Conservation (phyloP, 1,140 invertebrate genomes). For the Ips nitidus region DNA sequence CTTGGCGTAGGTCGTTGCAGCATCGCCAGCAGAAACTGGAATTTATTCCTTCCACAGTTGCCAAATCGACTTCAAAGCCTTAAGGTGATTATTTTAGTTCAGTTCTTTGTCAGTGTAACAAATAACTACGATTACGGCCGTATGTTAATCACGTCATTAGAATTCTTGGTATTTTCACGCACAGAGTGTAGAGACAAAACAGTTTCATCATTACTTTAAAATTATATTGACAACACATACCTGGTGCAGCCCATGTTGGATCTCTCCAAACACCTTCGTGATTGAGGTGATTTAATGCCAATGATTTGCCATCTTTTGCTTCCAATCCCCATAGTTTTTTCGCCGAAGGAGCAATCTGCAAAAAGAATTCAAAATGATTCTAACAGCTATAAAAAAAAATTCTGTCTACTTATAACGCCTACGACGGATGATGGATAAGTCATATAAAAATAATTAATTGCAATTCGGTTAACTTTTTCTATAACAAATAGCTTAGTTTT, state of each 20-base stretch:
- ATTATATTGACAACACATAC: constrained; percentile 52
- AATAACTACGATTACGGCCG: no score
- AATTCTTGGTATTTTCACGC: no score
- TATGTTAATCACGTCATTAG: no score
- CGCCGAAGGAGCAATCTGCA: constrained; percentile 80
- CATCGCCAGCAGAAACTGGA: not conserved
- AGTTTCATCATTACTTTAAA: no score
- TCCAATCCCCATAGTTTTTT: constrained; percentile 87
- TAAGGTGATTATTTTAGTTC: no score
- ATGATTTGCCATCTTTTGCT: constrained; percentile 66
- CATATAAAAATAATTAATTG: no score
- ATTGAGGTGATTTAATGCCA: constrained; percentile 72
- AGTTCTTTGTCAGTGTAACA: no score
- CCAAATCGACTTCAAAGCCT: not conserved
- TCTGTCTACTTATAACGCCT: not conserved
- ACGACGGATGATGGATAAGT: no score
- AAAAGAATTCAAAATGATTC: constrained; percentile 43
- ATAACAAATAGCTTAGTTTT: no score
- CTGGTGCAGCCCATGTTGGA: constrained; percentile 83
- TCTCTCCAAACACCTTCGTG: constrained; percentile 84
- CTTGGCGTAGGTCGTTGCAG: constrained; percentile 17
- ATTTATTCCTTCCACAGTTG: constrained; percentile 14
- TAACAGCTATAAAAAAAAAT: constrained; percentile 5
- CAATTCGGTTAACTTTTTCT: no score
- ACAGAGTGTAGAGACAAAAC: no score